Evolutionary conservation across 1,140 invertebrate species (phyloP).

Genomic region (Phymorhynchus buccinoides): DNA sequence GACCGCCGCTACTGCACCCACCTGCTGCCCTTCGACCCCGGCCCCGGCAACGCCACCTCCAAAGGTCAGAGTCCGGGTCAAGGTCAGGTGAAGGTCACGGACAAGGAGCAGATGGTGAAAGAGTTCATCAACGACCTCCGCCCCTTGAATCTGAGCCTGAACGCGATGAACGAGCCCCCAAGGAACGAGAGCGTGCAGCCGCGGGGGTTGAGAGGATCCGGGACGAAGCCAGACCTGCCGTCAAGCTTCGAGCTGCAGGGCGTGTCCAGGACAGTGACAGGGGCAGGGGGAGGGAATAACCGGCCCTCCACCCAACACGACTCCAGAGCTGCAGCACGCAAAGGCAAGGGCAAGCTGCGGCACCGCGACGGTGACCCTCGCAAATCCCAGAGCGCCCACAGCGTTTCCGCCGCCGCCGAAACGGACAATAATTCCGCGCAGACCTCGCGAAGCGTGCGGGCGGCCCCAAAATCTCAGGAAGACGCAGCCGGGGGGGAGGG

Average conservation of each 20-base stretch:
- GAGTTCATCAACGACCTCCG: constrained; percentile 22
- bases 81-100: not conserved
- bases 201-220: constrained; percentile 4
- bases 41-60: constrained; percentile 17
- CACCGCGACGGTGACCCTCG: not conserved
- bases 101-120: constrained; percentile 30
- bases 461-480: not conserved
- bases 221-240: constrained; percentile 32
- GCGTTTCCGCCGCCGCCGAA: constrained; percentile 1
- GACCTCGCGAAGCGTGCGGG: not conserved
- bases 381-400: constrained; percentile 19
- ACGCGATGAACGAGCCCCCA: not conserved
- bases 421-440: not conserved
- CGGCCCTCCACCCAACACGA: not conserved
- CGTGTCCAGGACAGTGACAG: not conserved
- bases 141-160: constrained; percentile 29
- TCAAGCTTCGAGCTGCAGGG: constrained; percentile 32
- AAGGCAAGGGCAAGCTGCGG: not conserved
- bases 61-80: not conserved
- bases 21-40: constrained; percentile 17
- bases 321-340: not conserved
- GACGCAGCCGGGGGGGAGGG: not conserved
- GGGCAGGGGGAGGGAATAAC: too few species aligned
- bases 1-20: not conserved
- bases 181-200: not conserved